Conservation (phyloP, 2,888 invertebrate species). For the Mimumesa dahlbomi region DNA sequence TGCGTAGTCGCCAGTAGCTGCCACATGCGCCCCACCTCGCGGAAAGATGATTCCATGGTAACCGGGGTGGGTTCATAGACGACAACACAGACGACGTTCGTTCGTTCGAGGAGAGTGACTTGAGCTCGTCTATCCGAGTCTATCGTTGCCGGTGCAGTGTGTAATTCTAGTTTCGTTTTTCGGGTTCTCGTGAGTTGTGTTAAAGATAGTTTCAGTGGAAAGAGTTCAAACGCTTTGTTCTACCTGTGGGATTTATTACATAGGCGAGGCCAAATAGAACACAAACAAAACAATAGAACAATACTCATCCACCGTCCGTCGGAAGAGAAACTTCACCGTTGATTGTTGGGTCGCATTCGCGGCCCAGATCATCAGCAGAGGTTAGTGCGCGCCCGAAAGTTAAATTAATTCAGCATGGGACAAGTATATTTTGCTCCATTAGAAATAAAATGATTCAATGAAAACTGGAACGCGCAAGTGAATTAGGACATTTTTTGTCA, state of each 20-base stretch:
- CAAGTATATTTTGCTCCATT: too few species aligned
- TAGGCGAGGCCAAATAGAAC: neutral
- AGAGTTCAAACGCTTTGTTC: neutral
- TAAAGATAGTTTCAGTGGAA: conserved; percentile 5
- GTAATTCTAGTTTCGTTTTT: conserved; percentile 21
- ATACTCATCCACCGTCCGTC: conserved; percentile 16
- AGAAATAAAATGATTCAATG: neutral
- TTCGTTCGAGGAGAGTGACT: conserved; percentile 40
- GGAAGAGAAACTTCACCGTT: conserved; percentile 55
- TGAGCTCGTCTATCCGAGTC: conserved; percentile 2
- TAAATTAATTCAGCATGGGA: conserved; percentile 42
- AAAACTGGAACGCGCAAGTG: neutral
- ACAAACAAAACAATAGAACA: conserved; percentile 28
- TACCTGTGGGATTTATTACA: conserved; percentile 3
- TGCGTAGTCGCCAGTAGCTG: conserved; percentile 40
- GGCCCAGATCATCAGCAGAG: conserved; percentile 63
- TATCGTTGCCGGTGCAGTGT: conserved; percentile 17
- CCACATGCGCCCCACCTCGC: conserved; percentile 49
- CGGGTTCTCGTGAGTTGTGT: conserved; percentile 12
- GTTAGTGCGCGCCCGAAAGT: conserved; percentile 60
- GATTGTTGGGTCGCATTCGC: conserved; percentile 62
- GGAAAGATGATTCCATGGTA: conserved; percentile 68
- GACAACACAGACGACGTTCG: conserved; percentile 67
- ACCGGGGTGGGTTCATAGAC: conserved; percentile 70
- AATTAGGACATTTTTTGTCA: too few species aligned